phyloP scores from a whole-genome alignment of 1,140 invertebrate genomes.

The Procambarus virginalis region DNA sequence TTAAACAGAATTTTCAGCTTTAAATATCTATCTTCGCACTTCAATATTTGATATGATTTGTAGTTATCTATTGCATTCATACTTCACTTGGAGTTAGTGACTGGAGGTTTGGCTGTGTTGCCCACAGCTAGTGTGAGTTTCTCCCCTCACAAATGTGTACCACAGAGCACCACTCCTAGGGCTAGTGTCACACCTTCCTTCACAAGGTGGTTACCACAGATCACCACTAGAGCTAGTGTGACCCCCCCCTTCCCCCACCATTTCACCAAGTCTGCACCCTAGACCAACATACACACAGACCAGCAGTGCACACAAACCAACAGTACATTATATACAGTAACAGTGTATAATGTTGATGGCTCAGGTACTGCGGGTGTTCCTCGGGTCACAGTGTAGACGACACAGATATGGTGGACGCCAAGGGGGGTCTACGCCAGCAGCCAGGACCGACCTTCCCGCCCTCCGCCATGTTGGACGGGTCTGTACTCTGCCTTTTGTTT shows the following conservation, averaged over 20 bases:
- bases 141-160: too few species aligned
- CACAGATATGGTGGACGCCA: conserved; percentile 57
- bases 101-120: too few species aligned
- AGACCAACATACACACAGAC: not conserved
- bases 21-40: too few species aligned
- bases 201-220: too few species aligned
- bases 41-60: too few species aligned
- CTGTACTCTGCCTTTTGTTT: not conserved
- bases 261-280: too few species aligned
- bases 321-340: not conserved
- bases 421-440: conserved; percentile 59
- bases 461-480: conserved; percentile 64
- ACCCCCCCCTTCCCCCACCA: not conserved
- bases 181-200: not conserved
- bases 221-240: not conserved
- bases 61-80: too few species aligned
- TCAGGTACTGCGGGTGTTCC: conserved; percentile 50
- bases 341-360: not conserved
- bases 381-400: conserved; percentile 23
- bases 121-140: too few species aligned
- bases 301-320: too few species aligned
- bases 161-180: not conserved
- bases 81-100: too few species aligned
- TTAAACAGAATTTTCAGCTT: too few species aligned
- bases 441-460: conserved; percentile 64